Evolutionary conservation across 2,888 invertebrate species (phyloP).

Genomic region (Synergus gifuensis): DNA sequence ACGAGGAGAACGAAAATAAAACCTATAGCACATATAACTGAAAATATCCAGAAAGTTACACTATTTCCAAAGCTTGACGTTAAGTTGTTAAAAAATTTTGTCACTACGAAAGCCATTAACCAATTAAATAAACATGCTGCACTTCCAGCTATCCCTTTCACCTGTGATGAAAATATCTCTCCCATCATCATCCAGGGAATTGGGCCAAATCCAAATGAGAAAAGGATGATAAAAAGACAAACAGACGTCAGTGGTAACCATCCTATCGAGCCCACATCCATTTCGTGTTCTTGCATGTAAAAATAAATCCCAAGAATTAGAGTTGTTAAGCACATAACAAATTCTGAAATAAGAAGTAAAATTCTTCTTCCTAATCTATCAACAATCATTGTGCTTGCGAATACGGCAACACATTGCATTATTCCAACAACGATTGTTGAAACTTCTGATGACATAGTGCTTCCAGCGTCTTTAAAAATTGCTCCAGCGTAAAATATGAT

Average conservation of each 20-base stretch:
- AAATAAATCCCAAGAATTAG: constrained; percentile 87
- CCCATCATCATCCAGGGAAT: constrained; percentile 93
- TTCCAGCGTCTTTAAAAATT: constrained; percentile 86
- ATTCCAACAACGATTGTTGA: constrained; percentile 90
- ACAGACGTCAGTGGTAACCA: constrained; percentile 88
- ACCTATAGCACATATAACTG: constrained; percentile 83
- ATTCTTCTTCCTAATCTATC: constrained; percentile 90
- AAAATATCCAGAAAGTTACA: constrained; percentile 87
- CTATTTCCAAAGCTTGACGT: constrained; percentile 81
- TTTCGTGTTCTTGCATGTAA: constrained; percentile 69
- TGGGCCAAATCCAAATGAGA: constrained; percentile 92
- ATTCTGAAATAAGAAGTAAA: constrained; percentile 85
- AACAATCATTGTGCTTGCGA: constrained; percentile 86
- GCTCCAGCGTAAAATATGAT: constrained; percentile 88
- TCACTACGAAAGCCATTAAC: constrained; percentile 89
- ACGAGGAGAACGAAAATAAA: constrained; percentile 84
- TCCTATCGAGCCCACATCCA: constrained; percentile 80
- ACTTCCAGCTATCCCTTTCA: constrained; percentile 87
- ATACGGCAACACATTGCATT: constrained; percentile 86
- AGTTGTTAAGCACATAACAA: constrained; percentile 85
- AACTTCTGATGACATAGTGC: constrained; percentile 80
- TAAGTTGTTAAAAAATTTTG: constrained; percentile 84
- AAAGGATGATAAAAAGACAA: constrained; percentile 88
- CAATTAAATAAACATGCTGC: constrained; percentile 91
- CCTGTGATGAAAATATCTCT: constrained; percentile 89